These are phyloP conservation scores for Oxycera nigricornis DNA, from an alignment of 2,888 invertebrate genomes.

Conservation along the genomic window DNA sequence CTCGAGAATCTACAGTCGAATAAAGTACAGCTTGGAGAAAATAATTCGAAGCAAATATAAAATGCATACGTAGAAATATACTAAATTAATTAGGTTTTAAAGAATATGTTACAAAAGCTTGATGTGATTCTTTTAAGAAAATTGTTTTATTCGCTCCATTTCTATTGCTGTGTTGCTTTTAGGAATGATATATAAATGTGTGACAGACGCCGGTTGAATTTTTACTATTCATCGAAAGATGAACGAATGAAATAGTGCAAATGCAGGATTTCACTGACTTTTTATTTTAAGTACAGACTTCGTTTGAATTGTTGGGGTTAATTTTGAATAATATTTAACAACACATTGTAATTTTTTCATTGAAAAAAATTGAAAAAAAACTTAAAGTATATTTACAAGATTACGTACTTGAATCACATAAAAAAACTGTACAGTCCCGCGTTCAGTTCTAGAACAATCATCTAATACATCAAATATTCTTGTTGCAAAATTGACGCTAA, in stretches of 20 bases:
- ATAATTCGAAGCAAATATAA: neutral
- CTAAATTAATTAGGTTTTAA: neutral
- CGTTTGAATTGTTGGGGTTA: neutral
- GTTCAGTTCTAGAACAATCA: slow-evolving; percentile 2
- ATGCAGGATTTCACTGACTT: neutral
- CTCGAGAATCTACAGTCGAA: slow-evolving; percentile 30
- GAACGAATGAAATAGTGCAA: neutral
- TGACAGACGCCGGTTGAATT: neutral
- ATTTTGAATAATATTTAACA: neutral
- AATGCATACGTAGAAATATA: slow-evolving; percentile 11
- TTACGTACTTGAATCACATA: slow-evolving; percentile 27
- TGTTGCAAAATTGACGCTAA: neutral
- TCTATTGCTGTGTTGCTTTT: neutral
- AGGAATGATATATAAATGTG: slow-evolving; percentile 25
- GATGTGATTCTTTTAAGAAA: neutral
- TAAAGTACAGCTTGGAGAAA: neutral
- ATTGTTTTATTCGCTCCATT: neutral
- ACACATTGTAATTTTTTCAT: neutral
- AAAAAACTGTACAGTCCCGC: slow-evolving; percentile 9
- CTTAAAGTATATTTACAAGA: neutral
- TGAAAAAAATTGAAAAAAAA: neutral
- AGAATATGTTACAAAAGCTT: slow-evolving; percentile 15
- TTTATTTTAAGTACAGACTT: neutral
- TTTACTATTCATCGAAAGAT: neutral
- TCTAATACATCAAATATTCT: neutral